Base-by-base conservation (phyloP, 2,888 invertebrate genomes). In the Eulithis testata region DNA sequence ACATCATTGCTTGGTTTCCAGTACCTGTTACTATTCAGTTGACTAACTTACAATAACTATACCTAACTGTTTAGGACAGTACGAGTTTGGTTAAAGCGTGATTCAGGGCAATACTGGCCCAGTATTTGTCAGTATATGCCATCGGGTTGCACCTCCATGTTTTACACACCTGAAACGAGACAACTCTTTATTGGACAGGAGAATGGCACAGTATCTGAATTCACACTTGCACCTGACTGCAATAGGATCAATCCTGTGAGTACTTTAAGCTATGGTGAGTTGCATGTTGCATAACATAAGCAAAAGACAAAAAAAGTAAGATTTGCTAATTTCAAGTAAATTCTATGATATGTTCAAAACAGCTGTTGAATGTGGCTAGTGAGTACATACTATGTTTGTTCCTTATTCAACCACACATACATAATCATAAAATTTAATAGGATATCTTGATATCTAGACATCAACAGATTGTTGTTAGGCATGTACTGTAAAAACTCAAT, bases 41-140 rank as follows among this genome's bases (percentile, higher is more conserved):
- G 9, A 21, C 14, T 60, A 9, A 9, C 5, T 8, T 52, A 58
- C 45, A 60, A 49, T 53, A 40, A 37, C 1, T 21, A 21, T 21
- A 21, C 21, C 1, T 21, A 50, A 5, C 5, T 44, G 72, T 76
- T 52, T 82, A 99, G 99, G 90, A 98, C 98, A 69, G 96, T 99
- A 45, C 94, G 99, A 86, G 97, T 99, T 73, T 99, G 99, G 98
- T 89, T 99, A 77, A 99, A 98, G 87, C 94, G 99, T 70, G 99
- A 99, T 87, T 98, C 98, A 0, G 99, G 99, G 3, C 99, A 99
- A 83, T 99, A 98, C 87, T 99, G 99, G 99, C 99, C 99, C 0
- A 98, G 98, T 81, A 98, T 99, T 80, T 99, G 99, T 83, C 98
- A 98, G 84, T 97, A 96, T 80, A 97, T 98, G 96, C 97, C 98